Evolutionary conservation across 1,140 invertebrate species (phyloP).

Genomic region (Portunus trituberculatus): DNA sequence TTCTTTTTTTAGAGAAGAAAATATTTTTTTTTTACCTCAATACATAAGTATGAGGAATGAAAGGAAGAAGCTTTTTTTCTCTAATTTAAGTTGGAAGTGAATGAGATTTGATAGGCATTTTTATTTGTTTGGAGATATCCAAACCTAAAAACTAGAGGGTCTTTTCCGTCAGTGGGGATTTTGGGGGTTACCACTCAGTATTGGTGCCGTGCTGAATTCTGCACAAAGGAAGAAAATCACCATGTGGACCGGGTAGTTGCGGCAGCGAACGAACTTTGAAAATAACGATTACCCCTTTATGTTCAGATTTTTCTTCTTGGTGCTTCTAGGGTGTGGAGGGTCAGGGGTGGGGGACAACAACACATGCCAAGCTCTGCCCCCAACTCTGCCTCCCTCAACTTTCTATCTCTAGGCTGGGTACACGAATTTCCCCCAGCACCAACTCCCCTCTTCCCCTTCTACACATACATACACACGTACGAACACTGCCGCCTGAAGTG

Average conservation of each 20-base stretch:
- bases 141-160: not conserved
- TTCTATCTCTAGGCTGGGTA: constrained; percentile 8
- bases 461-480: constrained; percentile 36
- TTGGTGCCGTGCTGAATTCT: constrained; percentile 10
- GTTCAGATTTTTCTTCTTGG: constrained; percentile 34
- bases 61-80: not conserved
- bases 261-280: constrained; percentile 10
- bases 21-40: not conserved
- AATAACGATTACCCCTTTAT: constrained; percentile 44
- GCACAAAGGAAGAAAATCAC: constrained; percentile 21
- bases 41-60: not conserved
- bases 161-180: not conserved
- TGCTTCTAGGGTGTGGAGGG: not conserved
- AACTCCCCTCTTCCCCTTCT: not conserved
- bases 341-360: not conserved
- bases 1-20: not conserved
- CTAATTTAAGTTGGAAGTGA: not conserved
- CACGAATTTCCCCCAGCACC: constrained; percentile 33
- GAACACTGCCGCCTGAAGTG: constrained; percentile 74
- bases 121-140: not conserved
- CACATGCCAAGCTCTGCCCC: not conserved
- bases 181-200: constrained; percentile 20
- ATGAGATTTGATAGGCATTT: not conserved
- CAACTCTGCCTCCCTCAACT: not conserved
- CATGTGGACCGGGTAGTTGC: constrained; percentile 3